These are phyloP conservation scores for Corvus hawaiiensis DNA, from an alignment of 2,113 vertebrate species.

Conservation along the genomic window DNA sequence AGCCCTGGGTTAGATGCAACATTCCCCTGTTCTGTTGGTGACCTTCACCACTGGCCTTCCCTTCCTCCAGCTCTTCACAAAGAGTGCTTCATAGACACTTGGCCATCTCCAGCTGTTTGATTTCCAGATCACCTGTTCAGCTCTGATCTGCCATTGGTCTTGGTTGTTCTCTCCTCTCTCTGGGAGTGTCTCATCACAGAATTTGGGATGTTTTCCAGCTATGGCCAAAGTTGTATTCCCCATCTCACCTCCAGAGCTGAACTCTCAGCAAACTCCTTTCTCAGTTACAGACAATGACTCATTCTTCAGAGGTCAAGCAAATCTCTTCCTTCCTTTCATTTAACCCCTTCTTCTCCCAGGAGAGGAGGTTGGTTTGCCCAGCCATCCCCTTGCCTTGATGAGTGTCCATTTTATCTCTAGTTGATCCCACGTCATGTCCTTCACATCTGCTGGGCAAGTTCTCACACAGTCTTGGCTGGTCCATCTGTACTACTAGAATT, in stretches of 20 bases:
- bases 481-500: background rate
- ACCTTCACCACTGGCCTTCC: background rate
- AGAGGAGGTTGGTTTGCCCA: background rate
- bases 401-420: background rate
- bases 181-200: background rate
- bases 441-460: background rate
- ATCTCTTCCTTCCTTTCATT: background rate
- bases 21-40: background rate
- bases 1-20: background rate
- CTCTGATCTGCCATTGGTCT: background rate
- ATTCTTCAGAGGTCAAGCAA: background rate
- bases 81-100: background rate
- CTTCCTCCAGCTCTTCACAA: background rate
- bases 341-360: background rate
- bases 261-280: background rate
- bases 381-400: background rate
- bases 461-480: background rate
- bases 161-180: background rate
- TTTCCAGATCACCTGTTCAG: background rate
- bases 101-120: background rate
- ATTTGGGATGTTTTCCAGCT: background rate
- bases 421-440: background rate
- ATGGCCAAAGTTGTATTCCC: background rate
- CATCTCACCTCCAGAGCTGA: background rate
- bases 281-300: background rate